A percentile compares a stretch with the other conserved stretches of the same genome.
phyloP scores from a whole-genome alignment of 2,888 invertebrate species.

The Pseudanteris insignis region DNA sequence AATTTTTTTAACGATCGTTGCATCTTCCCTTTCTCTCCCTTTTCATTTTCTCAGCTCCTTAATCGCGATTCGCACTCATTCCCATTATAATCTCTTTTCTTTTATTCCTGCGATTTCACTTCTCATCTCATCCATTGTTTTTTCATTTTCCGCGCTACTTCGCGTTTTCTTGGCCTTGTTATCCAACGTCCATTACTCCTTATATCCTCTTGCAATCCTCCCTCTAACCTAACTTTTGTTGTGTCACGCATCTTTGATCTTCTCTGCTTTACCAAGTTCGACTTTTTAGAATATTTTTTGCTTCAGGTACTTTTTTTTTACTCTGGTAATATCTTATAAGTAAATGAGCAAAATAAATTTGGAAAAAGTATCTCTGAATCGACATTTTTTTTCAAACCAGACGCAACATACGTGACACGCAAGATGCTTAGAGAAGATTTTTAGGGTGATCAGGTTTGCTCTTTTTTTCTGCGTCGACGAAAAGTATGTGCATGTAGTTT shows the following conservation, averaged over 20 bases:
- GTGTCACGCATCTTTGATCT: slow-evolving; percentile 29
- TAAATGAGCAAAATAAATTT: no score
- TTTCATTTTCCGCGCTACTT: slow-evolving; percentile 18
- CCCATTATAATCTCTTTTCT: slow-evolving; percentile 35
- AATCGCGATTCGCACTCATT: slow-evolving; percentile 36
- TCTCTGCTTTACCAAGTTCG: slow-evolving; percentile 16
- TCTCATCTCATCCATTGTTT: slow-evolving; percentile 20
- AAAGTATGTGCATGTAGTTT: no score
- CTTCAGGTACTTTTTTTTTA: no score
- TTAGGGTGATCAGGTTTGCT: no score
- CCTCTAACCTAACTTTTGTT: slow-evolving; percentile 2
- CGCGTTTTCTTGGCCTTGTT: slow-evolving; percentile 9
- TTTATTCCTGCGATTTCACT: slow-evolving; percentile 28
- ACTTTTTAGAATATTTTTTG: no score
- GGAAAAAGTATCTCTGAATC: no score
- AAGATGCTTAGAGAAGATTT: no score
- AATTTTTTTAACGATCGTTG: slow-evolving; percentile 33
- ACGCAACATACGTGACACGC: no score
- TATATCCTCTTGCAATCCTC: slow-evolving; percentile 1
- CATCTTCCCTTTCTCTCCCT: slow-evolving; percentile 15
- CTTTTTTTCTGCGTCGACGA: no score
- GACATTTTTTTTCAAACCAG: no score
- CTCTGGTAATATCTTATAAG: no score
- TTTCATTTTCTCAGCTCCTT: slow-evolving; percentile 27
- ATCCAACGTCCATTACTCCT: no score